phyloP scores from a whole-genome alignment of 2,888 invertebrate genomes.

The Minunthozetes semirufus region DNA sequence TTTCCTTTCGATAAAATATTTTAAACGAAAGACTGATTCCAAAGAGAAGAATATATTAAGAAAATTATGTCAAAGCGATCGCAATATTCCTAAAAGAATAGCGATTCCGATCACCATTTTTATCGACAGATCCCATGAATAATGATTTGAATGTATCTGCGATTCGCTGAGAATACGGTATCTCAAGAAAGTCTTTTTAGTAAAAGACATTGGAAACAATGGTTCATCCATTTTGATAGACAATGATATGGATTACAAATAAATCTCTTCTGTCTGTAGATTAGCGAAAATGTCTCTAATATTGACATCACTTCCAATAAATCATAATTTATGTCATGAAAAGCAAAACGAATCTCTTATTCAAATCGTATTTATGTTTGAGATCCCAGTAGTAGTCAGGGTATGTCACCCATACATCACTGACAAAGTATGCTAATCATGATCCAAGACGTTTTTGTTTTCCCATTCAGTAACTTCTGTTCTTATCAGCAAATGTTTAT shows the following conservation, averaged over 20 bases:
- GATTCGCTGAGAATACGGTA: background rate
- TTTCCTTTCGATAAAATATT: background rate
- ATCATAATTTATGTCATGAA: constrained; percentile 7
- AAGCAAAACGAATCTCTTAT: background rate
- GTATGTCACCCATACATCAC: no score
- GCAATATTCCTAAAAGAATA: no score
- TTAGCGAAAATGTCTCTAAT: background rate
- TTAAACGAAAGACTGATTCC: no score
- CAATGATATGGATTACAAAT: constrained; percentile 6
- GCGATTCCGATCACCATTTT: background rate
- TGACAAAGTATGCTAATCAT: no score
- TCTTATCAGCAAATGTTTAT: no score
- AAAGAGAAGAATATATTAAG: no score
- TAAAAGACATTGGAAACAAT: background rate
- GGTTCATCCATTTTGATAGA: constrained; percentile 9
- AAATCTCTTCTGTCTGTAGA: constrained; percentile 8
- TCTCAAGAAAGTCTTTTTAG: background rate
- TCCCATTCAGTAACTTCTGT: no score
- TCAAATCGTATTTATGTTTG: background rate
- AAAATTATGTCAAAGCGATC: no score
- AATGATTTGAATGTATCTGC: background rate
- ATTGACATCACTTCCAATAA: background rate
- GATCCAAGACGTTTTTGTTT: no score
- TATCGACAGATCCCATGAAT: background rate
- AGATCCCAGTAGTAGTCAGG: no score